Base-by-base conservation (phyloP, 2,797 vertebrate species). In the Malurus leucopterus region DNA sequence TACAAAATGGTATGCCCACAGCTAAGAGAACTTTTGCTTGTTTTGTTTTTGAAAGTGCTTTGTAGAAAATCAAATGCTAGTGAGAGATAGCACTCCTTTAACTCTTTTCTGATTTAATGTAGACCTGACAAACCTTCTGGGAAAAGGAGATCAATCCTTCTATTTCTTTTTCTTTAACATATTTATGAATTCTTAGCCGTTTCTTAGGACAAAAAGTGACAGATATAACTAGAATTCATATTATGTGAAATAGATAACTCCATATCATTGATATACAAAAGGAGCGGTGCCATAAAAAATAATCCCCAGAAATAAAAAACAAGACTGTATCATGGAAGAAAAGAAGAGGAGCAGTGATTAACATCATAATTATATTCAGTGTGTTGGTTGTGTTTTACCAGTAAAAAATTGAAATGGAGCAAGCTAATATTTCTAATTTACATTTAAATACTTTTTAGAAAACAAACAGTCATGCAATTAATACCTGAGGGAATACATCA, bases 41-140 rank as follows among this genome's bases (percentile, higher is more conserved):
- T 44, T 84, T 78, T 82, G 36, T 8, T 71, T 90, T 71, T 54
- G 36, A 84, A 86, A 82, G 7, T 72, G 20, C 10, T 71, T 43
- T 50, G 21, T 64, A 22, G 38, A 89, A 93, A 95, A 93, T 84
- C 70, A 87, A 89, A 81, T 70, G 15, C 24, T n/a, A 47, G 32
- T 79, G 73, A 83, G 40, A 91, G 74, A 82, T 32, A 89, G 30
- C 34, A 24, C 24, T 84, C 27, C 30, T 91, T 77, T 51, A 69
- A 54, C 65, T 71, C 2, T 64, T 74, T 92, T 78, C 79, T 84
- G 44, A 38, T 70, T 91, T 84, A 78, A 83, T 43, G 50, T 44
- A 74, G 29, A 68, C 41, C 58, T 88, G 57, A 32, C 67, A 91
- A 68, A 47, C 11, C 40, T 65, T 20, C 51, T 16, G 10, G 50